A percentile compares a stretch with the other conserved stretches of the same genome.
Evolutionary conservation across 2,113 vertebrate genomes (phyloP).

Genomic region (Megaceryle maxima): DNA sequence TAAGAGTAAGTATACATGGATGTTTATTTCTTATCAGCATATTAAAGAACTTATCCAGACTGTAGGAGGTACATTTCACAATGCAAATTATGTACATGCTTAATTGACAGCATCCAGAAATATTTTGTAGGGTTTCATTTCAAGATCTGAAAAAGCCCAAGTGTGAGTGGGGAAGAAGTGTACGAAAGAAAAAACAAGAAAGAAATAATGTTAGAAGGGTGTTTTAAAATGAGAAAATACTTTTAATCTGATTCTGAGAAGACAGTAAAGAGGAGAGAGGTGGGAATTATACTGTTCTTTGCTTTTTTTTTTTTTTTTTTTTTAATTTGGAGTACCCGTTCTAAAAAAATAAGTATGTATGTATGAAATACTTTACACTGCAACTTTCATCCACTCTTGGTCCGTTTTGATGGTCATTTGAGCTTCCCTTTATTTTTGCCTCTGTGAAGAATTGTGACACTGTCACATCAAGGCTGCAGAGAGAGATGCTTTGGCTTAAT

Average conservation of each 20-base stretch:
- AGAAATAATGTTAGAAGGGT: not conserved
- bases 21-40: not conserved
- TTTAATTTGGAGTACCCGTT: not conserved
- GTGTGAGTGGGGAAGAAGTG: not conserved
- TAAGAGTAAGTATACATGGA: slow-evolving; percentile 63
- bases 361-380: not conserved
- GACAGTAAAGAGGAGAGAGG: not conserved
- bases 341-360: not conserved
- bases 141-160: not conserved
- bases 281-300: not conserved
- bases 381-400: not conserved
- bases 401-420: not conserved
- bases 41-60: not conserved
- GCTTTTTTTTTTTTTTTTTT: not conserved
- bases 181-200: not conserved
- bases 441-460: not conserved
- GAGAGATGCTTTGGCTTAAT: not conserved
- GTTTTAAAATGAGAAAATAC: not conserved
- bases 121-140: not conserved
- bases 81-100: not conserved
- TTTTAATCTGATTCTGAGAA: not conserved
- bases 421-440: not conserved
- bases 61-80: not conserved
- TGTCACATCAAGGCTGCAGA: not conserved
- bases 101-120: not conserved